Percentiles rank a stretch among this genome's conserved stretches.
Evolutionary conservation across 1,140 invertebrate species (phyloP).

Genomic region (Leptopilina boulardi): DNA sequence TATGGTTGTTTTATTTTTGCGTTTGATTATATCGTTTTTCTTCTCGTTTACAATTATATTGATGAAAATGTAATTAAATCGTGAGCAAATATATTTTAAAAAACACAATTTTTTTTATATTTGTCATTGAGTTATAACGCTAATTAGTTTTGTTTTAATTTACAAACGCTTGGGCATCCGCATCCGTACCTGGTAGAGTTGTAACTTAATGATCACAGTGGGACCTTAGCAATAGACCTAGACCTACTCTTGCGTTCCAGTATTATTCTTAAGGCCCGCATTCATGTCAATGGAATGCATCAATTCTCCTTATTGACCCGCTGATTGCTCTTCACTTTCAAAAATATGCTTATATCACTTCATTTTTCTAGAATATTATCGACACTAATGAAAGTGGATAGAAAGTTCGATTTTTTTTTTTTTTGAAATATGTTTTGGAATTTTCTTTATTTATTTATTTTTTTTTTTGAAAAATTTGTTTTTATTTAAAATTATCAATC

Average conservation of each 20-base stretch:
- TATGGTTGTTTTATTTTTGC: too few relatives aligned
- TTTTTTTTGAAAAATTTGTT: too few relatives aligned
- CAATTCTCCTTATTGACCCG: not conserved
- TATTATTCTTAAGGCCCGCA: constrained; percentile 27
- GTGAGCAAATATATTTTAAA: too few relatives aligned
- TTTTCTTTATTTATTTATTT: not conserved
- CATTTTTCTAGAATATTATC: not conserved
- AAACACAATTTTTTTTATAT: too few relatives aligned
- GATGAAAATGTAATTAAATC: too few relatives aligned
- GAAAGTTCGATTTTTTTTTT: not conserved
- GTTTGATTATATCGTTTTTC: too few relatives aligned
- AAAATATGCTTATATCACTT: not conserved
- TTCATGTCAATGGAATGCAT: constrained; percentile 18
- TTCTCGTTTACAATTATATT: too few relatives aligned
- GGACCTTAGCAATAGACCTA: constrained; percentile 47
- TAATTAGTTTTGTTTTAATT: constrained; percentile 22
- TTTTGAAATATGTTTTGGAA: not conserved
- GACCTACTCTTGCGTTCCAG: constrained; percentile 52
- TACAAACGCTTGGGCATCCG: constrained; percentile 12
- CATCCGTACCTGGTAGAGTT: constrained; percentile 49
- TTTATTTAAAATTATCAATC: too few relatives aligned
- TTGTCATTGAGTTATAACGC: not conserved
- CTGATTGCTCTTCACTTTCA: not conserved
- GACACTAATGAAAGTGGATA: not conserved
- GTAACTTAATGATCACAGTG: constrained; percentile 51